Base-by-base conservation (phyloP, 2,113 vertebrate genomes). In the Cnemophilus loriae region DNA sequence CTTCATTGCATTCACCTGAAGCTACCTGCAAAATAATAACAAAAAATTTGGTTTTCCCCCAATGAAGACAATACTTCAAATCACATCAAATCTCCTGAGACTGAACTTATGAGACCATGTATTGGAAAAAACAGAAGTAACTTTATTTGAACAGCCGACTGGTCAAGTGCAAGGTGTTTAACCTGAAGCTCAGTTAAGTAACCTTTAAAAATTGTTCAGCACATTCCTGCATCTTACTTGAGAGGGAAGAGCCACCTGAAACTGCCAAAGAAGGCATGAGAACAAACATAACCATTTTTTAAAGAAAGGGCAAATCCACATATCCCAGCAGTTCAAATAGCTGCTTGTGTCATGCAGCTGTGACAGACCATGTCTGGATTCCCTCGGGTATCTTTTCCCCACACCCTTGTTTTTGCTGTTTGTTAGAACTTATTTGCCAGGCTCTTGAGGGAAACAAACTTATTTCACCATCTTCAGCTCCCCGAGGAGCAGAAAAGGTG, bases 1-100 rank as follows among this genome's bases (percentile, higher is more conserved):
- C 99, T 97, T 99, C 99, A 30, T 99, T 99, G 97, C 99, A 99
- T 93, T 99, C 99, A 27, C 99, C 99, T 13, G 99, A 99, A 44
- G 99, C 99, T 95, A 99, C 99, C 99, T 99, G 92, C 13, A 94
- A 97, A 86, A 94, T 8, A 90, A 24, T n/a, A 79, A 86, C 3
- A 87, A 61, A 85, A 76, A 89, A 11, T 5, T n/a, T 52, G 5
- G 1, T 53, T 79, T 68, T 59, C 6, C 8, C 11, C 11, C 30
- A 53, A 1, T 35, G 49, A 87, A 75, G 53, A 68, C 24, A 80
- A 59, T 33, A 83, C 18, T 85, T 78, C n/a, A 88, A 90, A 80
- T 75, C 9, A 11, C 24, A 92, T n/a, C 7, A 75, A 41, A 90
- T 50, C 53, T 91, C 67, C 23, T 59, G 30, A 94, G 75, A 50